Conservation (phyloP, 2,888 invertebrate species). For the Oasisia sp. region DNA sequence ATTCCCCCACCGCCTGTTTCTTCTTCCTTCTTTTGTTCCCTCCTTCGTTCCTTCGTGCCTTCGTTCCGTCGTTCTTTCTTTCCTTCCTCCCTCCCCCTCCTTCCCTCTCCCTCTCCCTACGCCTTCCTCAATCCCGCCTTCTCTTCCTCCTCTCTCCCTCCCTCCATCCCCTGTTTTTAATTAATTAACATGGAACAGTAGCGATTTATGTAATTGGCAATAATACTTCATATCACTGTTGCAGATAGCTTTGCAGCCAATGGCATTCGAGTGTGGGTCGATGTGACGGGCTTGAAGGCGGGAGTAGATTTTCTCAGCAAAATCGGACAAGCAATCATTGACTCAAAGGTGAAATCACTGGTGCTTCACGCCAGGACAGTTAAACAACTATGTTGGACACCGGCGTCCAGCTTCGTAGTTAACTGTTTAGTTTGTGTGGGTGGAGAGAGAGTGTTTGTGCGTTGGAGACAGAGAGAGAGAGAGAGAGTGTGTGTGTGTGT, state of each 20-base stretch:
- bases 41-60: slow-evolving; percentile 14
- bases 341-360: slow-evolving; percentile 49
- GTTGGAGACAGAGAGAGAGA: no score
- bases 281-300: slow-evolving; percentile 51
- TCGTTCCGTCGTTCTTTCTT: slow-evolving; percentile 23
- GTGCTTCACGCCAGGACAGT: not conserved
- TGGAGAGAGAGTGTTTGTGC: not conserved
- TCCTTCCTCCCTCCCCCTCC: slow-evolving; percentile 22
- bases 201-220: not conserved
- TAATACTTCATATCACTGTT: not conserved
- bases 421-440: not conserved
- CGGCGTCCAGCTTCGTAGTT: not conserved
- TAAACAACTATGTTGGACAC: not conserved
- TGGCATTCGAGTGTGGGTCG: slow-evolving; percentile 58
- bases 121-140: no score
- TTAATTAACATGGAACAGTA: not conserved
- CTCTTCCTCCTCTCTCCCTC: no score
- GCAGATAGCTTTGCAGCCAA: slow-evolving; percentile 49
- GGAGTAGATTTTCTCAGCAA: slow-evolving; percentile 59
- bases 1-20: slow-evolving; percentile 19
- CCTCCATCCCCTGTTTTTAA: not conserved
- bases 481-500: not conserved
- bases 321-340: slow-evolving; percentile 59
- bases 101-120: no score
- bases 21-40: slow-evolving; percentile 30